phyloP scores from a whole-genome alignment of 2,113 vertebrate species.

The Ammodytes dubius region DNA sequence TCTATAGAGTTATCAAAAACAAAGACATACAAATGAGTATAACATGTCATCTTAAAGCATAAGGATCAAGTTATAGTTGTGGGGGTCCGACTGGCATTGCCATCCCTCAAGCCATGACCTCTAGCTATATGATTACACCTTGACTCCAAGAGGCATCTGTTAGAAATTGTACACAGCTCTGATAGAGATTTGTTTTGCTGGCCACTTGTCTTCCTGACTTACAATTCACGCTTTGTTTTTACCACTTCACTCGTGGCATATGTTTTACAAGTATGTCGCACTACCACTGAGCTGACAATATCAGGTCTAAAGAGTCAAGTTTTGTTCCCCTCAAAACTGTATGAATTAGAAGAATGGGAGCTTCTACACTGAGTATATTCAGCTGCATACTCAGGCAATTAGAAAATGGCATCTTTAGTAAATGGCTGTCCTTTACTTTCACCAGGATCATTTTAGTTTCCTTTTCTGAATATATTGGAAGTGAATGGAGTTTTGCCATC shows the following conservation, averaged over 20 bases:
- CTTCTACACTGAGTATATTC: slow-evolving; percentile 6
- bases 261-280: slow-evolving; percentile 3
- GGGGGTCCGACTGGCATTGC: not conserved
- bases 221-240: slow-evolving; percentile 46
- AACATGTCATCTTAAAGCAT: no score
- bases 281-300: slow-evolving; percentile 18
- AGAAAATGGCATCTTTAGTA: not conserved
- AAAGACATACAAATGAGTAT: no score
- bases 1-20: no score
- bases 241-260: not conserved
- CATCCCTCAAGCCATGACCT: not conserved
- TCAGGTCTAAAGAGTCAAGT: not conserved
- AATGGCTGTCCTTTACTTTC: not conserved
- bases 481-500: not conserved
- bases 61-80: no score
- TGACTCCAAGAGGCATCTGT: not conserved
- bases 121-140: not conserved
- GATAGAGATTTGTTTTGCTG: not conserved
- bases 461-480: not conserved
- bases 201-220: slow-evolving; percentile 29
- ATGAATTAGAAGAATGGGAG: slow-evolving; percentile 3
- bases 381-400: not conserved
- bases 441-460: no score
- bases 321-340: slow-evolving; percentile 26
- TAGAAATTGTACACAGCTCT: not conserved